These are phyloP conservation scores for Orycteropus afer DNA, from an alignment of 2,113 vertebrate genomes.

Conservation along the genomic window DNA sequence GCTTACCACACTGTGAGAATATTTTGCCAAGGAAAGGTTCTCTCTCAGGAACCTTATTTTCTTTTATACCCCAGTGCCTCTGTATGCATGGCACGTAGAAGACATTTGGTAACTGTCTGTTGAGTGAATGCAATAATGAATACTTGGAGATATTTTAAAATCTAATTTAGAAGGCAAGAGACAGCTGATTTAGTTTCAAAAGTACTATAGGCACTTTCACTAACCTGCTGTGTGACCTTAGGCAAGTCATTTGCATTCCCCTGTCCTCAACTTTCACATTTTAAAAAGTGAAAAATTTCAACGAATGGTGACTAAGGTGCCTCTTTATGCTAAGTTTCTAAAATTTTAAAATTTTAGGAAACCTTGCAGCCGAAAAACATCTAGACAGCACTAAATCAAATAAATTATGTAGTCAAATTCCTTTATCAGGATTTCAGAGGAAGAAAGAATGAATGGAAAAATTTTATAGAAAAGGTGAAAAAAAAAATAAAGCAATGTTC, in stretches of 20 bases:
- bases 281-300: neutral
- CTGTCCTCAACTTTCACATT: neutral
- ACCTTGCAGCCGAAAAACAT: neutral
- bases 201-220: neutral
- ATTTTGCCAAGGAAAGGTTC: neutral
- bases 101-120: neutral
- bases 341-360: slow-evolving; percentile 1
- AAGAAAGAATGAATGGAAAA: neutral
- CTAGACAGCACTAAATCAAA: neutral
- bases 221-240: neutral
- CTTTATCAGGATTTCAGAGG: neutral
- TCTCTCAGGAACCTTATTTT: neutral
- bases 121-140: neutral
- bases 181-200: neutral
- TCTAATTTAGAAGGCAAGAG: neutral
- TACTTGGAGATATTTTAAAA: neutral
- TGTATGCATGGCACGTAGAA: neutral
- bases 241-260: neutral
- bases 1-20: neutral
- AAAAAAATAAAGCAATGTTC: neutral
- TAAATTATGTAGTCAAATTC: neutral
- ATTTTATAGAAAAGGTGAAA: neutral
- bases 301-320: neutral
- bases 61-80: neutral
- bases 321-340: neutral